phyloP scores from a whole-genome alignment of 2,797 vertebrate genomes.

The Podarcis siculus region DNA sequence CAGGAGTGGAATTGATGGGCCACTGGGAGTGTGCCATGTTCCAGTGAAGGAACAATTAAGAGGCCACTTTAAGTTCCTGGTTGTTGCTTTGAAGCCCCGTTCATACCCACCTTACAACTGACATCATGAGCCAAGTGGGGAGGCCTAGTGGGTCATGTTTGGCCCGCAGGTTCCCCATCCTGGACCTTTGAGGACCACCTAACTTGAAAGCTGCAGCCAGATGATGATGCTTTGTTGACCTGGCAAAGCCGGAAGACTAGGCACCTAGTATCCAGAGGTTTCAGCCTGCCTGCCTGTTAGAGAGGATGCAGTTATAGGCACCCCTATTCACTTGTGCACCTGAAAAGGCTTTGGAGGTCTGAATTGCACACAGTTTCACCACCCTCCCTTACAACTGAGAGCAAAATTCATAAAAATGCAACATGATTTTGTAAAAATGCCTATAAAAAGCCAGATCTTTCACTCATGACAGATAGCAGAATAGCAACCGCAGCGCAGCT shows the following conservation, averaged over 20 bases:
- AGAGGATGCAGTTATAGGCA: neutral
- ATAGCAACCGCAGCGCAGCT: conserved; percentile 38
- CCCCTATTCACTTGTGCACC: neutral
- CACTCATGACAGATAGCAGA: conserved; percentile 22
- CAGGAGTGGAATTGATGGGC: too few species aligned
- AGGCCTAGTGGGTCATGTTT: neutral
- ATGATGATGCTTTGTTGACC: neutral
- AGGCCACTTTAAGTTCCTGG: too few species aligned
- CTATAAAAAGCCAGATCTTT: conserved; percentile 5
- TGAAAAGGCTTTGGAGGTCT: neutral
- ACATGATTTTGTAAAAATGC: neutral
- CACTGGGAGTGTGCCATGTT: too few species aligned
- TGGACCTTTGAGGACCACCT: too few species aligned
- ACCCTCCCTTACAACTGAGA: neutral
- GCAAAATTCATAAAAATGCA: neutral
- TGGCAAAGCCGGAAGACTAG: neutral
- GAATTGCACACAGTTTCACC: neutral
- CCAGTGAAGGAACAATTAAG: too few species aligned
- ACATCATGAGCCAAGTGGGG: too few species aligned
- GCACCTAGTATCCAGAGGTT: neutral
- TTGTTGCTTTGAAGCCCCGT: too few species aligned
- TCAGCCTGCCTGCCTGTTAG: too few species aligned
- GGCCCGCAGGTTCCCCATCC: too few species aligned
- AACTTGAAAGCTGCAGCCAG: neutral
- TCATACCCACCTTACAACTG: too few species aligned